A percentile compares a stretch with the other conserved stretches of the same genome.
Conservation (phyloP, 2,888 invertebrate species). For the Ophion obscuratus region DNA sequence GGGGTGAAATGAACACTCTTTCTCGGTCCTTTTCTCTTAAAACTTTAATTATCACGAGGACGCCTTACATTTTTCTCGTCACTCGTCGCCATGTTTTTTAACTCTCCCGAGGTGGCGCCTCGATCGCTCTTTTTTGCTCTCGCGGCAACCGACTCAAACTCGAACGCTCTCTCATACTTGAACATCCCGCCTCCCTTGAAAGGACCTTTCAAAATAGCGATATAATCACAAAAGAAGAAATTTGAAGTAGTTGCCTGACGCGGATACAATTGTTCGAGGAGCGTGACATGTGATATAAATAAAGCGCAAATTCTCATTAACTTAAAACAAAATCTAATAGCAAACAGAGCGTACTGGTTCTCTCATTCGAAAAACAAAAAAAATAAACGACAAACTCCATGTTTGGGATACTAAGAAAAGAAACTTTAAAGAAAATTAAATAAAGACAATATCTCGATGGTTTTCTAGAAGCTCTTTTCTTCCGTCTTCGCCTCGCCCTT, state of each 20-base stretch:
- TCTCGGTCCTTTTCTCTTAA: no score
- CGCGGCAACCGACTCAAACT: not conserved
- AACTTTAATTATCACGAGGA: no score
- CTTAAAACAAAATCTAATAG: not conserved
- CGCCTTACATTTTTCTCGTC: no score
- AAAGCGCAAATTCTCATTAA: no score
- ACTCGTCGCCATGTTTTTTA: no score
- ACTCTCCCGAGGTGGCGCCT: no score
- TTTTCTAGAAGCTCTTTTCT: not conserved
- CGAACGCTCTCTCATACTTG: not conserved
- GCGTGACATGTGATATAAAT: not conserved
- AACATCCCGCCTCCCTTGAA: constrained; percentile 41
- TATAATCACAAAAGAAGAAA: not conserved
- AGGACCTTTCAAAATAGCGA: constrained; percentile 10
- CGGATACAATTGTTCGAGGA: not conserved
- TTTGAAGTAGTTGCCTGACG: not conserved
- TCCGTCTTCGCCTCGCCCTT: not conserved
- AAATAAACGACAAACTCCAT: not conserved
- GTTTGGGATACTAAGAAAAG: not conserved
- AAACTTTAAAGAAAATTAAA: not conserved
- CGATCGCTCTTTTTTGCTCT: no score
- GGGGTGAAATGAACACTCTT: no score
- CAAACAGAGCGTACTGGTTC: not conserved
- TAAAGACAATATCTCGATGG: not conserved
- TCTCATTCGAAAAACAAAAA: not conserved